Percentiles rank a stretch among this genome's conserved stretches.
Conservation (phyloP, 1,140 invertebrate species). For the Medauroidea extradentata region DNA sequence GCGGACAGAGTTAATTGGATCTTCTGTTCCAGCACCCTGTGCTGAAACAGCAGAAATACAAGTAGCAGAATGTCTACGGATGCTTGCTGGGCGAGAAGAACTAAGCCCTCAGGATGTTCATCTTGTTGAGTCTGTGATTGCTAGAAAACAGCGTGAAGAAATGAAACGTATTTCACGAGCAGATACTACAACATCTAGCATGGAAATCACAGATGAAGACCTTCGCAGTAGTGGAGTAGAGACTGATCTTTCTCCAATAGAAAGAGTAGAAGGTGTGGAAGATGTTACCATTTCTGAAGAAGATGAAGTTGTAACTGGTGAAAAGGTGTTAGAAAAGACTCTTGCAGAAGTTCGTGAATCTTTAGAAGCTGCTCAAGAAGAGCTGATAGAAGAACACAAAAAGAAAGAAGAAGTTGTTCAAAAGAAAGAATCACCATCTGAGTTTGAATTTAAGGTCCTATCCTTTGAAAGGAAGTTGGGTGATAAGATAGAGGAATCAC, state of each 20-base stretch:
- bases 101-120: slow-evolving; percentile 44
- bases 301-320: neutral
- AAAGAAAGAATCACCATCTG: slow-evolving; percentile 63
- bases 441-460: slow-evolving; percentile 61
- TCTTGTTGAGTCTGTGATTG: slow-evolving; percentile 47
- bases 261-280: slow-evolving; percentile 47
- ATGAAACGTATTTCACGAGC: slow-evolving; percentile 42
- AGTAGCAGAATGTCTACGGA: slow-evolving; percentile 44
- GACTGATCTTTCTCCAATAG: slow-evolving; percentile 60
- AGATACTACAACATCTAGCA: slow-evolving; percentile 56
- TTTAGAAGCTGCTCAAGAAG: slow-evolving; percentile 56
- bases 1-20: slow-evolving; percentile 28
- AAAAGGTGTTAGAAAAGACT: slow-evolving; percentile 12
- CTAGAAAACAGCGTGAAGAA: slow-evolving; percentile 44
- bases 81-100: slow-evolving; percentile 44
- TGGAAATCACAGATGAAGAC: slow-evolving; percentile 66
- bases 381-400: slow-evolving; percentile 56
- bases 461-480: slow-evolving; percentile 35
- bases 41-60: slow-evolving; percentile 33
- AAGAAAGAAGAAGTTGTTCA: slow-evolving; percentile 39
- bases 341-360: slow-evolving; percentile 53
- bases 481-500: slow-evolving; percentile 27
- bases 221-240: slow-evolving; percentile 57
- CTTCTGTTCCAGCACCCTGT: slow-evolving; percentile 17
- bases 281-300: slow-evolving; percentile 21